Conservation (phyloP, 2,888 invertebrate genomes). For the Eristalinus sepulchralis region DNA sequence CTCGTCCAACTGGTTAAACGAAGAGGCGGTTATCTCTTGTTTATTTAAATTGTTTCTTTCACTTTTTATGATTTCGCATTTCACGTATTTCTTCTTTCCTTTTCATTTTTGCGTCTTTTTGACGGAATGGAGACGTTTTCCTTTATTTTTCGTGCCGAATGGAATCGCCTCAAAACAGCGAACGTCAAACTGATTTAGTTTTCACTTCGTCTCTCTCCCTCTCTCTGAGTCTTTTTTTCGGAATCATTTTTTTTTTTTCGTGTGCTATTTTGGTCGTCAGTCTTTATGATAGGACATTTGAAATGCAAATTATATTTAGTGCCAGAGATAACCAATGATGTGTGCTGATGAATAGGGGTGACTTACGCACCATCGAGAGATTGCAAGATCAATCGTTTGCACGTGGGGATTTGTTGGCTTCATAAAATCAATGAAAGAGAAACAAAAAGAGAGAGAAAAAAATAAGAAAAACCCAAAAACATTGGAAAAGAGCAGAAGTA, state of each 20-base stretch:
- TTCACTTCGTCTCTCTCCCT: not conserved
- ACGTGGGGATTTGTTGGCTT: not conserved
- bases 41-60: conserved; percentile 19
- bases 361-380: not conserved
- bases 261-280: conserved; percentile 4
- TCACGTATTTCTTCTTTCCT: not conserved
- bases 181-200: conserved; percentile 3
- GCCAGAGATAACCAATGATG: conserved; percentile 3
- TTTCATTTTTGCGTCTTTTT: not conserved
- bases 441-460: too few relatives aligned
- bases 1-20: conserved; percentile 13
- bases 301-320: conserved; percentile 37
- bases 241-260: not conserved
- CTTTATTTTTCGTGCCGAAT: not conserved
- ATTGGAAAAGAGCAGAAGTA: not conserved
- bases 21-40: not conserved
- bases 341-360: not conserved
- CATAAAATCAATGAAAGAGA: not conserved
- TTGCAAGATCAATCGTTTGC: conserved; percentile 1
- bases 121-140: not conserved
- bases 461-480: too few relatives aligned
- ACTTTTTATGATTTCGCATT: conserved; percentile 21
- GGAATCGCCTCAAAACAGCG: conserved; percentile 1
- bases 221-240: not conserved
- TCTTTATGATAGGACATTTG: conserved; percentile 26